Evolutionary conservation across 2,888 invertebrate genomes (phyloP), one percentile per base, ranked within the genome.

Genomic region (Amaurobius ferox): DNA sequence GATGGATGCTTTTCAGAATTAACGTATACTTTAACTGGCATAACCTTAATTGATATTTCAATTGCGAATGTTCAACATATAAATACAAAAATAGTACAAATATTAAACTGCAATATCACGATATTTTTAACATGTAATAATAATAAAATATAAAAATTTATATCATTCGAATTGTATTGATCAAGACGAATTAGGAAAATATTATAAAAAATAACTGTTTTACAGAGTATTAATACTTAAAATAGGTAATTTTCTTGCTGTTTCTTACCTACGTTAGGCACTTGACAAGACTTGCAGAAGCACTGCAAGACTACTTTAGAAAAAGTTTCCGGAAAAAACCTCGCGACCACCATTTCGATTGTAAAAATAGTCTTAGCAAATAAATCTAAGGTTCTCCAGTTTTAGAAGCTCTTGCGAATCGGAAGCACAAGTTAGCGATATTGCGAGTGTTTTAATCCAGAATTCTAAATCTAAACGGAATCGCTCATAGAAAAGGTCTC

Each of bases 211-310:
- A 9, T 7, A 9, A 7, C 35, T 35, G 35, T 7, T 35, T 35
- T 7, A 5, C 35, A 35, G 9, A 35, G 5, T 35, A 35, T 9
- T 35, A 35, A 35, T 35, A 35, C 9, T 35, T 7, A 35, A 35
- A 35, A 35, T 35, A 5, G 9, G 35, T 16, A 35, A 32, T 30
- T 16, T 28, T 32, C 44, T 26, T n/a, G n/a, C n/a, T 0, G 1
- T 67, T 48, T 29, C 86, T 86, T 79, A 86, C 86, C 86, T 61
- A 86, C 79, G 72, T 66, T 76, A 76, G 86, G 76, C 66, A 79
- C 86, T 79, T 86, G 86, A 68, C 86, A 86, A 23, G 86, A 71
- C 19, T 73, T 74, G 30, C 86, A 86, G 39, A 86, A 86, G 32
- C 86, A 86, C 72, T 86, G 86, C 74, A 86, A 61, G 55, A 86